phyloP scores from a whole-genome alignment of 2,797 vertebrate genomes.

The Tragelaphus eurycerus region DNA sequence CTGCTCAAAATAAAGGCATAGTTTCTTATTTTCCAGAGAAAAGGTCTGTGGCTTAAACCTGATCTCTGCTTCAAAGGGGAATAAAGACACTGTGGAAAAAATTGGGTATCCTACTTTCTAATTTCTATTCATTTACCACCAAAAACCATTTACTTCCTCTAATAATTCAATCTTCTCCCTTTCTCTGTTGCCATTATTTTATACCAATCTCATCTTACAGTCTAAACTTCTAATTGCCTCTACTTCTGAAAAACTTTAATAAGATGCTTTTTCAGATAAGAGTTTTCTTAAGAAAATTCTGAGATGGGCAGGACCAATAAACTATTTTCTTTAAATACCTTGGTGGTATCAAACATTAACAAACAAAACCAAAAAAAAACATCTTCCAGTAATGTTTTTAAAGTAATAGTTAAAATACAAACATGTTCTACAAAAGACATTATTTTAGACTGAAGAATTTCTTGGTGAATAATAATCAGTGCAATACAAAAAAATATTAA shows the following conservation, averaged over 20 bases:
- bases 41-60: constrained; percentile 11
- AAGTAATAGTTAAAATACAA: constrained; percentile 6
- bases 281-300: not conserved
- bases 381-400: not conserved
- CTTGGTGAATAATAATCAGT: not conserved
- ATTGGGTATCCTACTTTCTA: not conserved
- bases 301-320: not conserved
- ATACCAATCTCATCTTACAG: not conserved
- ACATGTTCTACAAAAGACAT: not conserved
- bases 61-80: not conserved
- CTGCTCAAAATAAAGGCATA: not conserved
- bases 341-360: not conserved
- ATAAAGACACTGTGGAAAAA: not conserved
- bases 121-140: not conserved
- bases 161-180: not conserved
- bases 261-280: not conserved
- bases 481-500: not conserved
- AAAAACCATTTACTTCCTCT: not conserved
- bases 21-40: not conserved
- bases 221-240: constrained; percentile 3
- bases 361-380: not conserved
- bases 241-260: not conserved
- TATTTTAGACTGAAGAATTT: not conserved
- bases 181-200: not conserved
- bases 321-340: constrained; percentile 20